Base-by-base conservation (phyloP, 2,113 vertebrate genomes). In the Cheilinus undulatus region DNA sequence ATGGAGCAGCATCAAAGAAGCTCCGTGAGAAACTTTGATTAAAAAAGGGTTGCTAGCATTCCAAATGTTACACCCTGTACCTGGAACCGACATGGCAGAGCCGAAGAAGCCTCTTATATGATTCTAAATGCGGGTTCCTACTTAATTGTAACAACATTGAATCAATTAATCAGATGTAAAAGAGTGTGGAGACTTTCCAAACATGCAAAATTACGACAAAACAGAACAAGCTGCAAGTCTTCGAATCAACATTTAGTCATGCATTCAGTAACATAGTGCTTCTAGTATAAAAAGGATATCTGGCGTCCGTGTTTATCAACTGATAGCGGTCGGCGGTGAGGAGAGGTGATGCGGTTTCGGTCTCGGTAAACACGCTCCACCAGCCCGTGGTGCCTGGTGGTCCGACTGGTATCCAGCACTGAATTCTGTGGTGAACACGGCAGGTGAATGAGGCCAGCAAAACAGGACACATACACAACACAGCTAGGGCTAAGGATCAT, bases 201-300 rank as follows among this genome's bases (percentile, higher is more conserved):
- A 22, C 27, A 60, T 14, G 26, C 14, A 3, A 24, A 61, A 14
- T 46, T 56, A 3, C 32, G 2, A 34, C 10, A 34, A 23, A 40
- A 23, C 40, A 43, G n/a, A 34, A 1, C 14, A 7, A 42, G 7
- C 19, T 8, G 14, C 11, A 62, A 52, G 26, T 48, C 20, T 20
- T 28, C 14, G 43, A 63, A 27, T 12, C 28, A 54, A 34, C 11
- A 34, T 34, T 3, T 34, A 34, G 10, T 7, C 32, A 42, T 6
- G 17, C 14, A 15, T 52, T 43, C 19, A 8, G 36, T 7, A 30
- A 9, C 1, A 22, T n/a, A n/a, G n/a, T n/a, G n/a, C n/a, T n/a
- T n/a, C n/a, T n/a, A n/a, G n/a, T n/a, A n/a, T n/a, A 52, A 4
- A 87, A 97, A 99, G 97, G 98, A 99, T 99, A 99, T 99, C 91